Conservation (phyloP, 2,888 invertebrate genomes). For the Drymonia ruficornis region DNA sequence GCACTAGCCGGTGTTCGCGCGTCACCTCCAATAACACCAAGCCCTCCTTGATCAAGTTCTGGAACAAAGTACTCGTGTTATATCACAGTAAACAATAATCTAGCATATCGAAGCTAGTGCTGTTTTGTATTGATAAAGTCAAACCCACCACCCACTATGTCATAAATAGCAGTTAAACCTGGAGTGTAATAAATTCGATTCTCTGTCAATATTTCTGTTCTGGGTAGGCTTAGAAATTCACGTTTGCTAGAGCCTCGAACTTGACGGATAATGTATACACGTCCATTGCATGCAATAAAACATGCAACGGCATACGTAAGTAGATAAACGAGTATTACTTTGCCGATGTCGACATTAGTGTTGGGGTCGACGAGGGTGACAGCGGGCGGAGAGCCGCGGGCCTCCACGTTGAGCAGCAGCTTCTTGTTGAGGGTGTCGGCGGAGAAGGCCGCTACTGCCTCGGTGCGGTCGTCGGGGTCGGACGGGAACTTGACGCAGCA, state of each 20-base stretch:
- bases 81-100: no score
- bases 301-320: no score
- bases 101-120: no score
- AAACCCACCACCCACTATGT: no score
- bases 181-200: no score
- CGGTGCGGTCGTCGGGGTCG: slow-evolving; percentile 93
- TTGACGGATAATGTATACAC: no score
- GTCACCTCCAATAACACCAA: slow-evolving; percentile 91
- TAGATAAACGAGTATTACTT: slow-evolving; percentile 49
- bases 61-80: slow-evolving; percentile 40
- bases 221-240: no score
- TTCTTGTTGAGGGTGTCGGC: slow-evolving; percentile 89
- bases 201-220: no score
- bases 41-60: slow-evolving; percentile 94
- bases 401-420: slow-evolving; percentile 93
- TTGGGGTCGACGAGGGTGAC: slow-evolving; percentile 82
- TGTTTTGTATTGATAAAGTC: no score
- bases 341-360: slow-evolving; percentile 81
- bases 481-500: slow-evolving; percentile 93
- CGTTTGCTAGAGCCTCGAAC: no score
- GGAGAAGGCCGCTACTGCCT: slow-evolving; percentile 88
- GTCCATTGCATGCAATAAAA: slow-evolving; percentile 58
- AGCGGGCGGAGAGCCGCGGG: slow-evolving; percentile 84
- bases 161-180: no score
- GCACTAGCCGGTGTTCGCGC: slow-evolving; percentile 92